Conservation (phyloP, 1,140 invertebrate genomes). For the Drosophila bocqueti region DNA sequence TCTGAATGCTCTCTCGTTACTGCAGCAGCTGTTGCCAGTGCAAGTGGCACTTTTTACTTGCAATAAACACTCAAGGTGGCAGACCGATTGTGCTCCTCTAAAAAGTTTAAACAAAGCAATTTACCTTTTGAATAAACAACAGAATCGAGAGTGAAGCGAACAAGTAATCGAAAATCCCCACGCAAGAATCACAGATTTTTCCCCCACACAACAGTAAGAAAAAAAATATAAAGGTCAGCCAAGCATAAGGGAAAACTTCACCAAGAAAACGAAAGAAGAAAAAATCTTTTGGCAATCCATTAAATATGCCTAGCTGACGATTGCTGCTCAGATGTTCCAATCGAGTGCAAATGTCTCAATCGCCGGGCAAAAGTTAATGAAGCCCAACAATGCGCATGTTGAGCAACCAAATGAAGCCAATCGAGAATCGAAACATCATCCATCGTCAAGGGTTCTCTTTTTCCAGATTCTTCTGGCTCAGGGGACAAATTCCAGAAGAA, state of each 20-base stretch:
- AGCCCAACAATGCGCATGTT: conserved; percentile 69
- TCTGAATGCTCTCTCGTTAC: conserved; percentile 2
- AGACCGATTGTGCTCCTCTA: conserved; percentile 21
- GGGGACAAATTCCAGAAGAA: conserved; percentile 24
- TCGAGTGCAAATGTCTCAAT: conserved; percentile 50
- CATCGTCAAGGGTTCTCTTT: conserved; percentile 12
- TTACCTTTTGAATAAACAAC: conserved; percentile 63
- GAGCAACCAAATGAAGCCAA: conserved; percentile 71
- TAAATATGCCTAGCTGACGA: conserved; percentile 61
- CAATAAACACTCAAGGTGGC: conserved; percentile 56
- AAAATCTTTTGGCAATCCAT: conserved; percentile 58
- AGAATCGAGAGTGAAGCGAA: neutral
- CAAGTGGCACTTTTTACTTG: conserved; percentile 74
- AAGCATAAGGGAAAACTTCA: conserved; percentile 18
- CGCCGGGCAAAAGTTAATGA: conserved; percentile 64
- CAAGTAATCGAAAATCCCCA: conserved; percentile 12
- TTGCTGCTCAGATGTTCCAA: conserved; percentile 29
- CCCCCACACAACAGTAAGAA: neutral
- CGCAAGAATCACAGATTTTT: conserved; percentile 16
- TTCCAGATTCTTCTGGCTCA: conserved; percentile 5
- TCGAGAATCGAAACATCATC: conserved; percentile 38
- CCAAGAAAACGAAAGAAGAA: conserved; percentile 12
- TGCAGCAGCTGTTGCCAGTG: conserved; percentile 26
- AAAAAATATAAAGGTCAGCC: conserved; percentile 11
- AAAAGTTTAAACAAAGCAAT: conserved; percentile 65